Percentiles rank a stretch among this genome's conserved stretches.
Conservation (phyloP, 2,888 invertebrate genomes). For the Acheta domesticus region DNA sequence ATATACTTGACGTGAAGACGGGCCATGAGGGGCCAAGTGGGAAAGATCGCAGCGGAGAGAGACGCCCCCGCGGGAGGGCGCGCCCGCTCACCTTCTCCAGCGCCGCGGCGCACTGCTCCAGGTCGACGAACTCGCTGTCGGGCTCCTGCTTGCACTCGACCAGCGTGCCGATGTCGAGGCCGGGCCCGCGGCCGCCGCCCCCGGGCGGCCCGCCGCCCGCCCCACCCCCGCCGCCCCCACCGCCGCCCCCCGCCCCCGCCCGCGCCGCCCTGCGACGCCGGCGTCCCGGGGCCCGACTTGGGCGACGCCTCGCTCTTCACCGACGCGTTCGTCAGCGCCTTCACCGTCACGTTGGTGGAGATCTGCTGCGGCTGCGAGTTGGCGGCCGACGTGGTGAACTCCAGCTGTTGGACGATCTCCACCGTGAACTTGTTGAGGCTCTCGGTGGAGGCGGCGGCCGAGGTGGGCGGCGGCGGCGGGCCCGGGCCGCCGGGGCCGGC, state of each 20-base stretch:
- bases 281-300: conserved; percentile 52
- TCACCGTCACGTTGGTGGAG: conserved; percentile 88
- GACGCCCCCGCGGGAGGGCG: too few relatives aligned
- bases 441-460: conserved; percentile 44
- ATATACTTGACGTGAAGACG: too few relatives aligned
- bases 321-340: conserved; percentile 19
- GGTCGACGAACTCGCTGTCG: conserved; percentile 80
- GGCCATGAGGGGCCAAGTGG: too few relatives aligned
- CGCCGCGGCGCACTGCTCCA: conserved; percentile 79
- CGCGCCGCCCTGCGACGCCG: conserved; percentile 43
- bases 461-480: conserved; percentile 44
- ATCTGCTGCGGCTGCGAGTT: conserved; percentile 87
- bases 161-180: conserved; percentile 57
- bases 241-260: conserved; percentile 43
- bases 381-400: conserved; percentile 83
- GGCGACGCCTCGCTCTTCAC: conserved; percentile 46
- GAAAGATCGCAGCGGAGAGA: too few relatives aligned
- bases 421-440: conserved; percentile 77
- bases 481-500: conserved; percentile 48
- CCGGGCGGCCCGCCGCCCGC: conserved; percentile 42
- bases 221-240: conserved; percentile 42
- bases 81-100: conserved; percentile 71
- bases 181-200: conserved; percentile 44
- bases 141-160: conserved; percentile 76
- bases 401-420: conserved; percentile 87